These are phyloP conservation scores for Cremastinae sp. DNA, from an alignment of 2,888 invertebrate genomes.

Conservation along the genomic window DNA sequence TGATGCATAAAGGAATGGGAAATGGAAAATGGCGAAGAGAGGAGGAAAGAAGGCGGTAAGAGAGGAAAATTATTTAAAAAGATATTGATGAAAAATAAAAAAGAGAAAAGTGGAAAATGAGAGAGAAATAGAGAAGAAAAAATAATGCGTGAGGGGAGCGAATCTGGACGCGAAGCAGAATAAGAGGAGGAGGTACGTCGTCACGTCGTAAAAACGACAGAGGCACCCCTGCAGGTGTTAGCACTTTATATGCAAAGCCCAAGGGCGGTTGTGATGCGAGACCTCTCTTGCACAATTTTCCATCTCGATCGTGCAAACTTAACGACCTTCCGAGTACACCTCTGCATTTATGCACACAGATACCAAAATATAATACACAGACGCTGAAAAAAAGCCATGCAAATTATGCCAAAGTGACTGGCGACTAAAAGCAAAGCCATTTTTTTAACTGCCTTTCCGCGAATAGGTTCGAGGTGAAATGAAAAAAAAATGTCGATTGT, in stretches of 20 bases:
- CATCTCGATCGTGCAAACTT: slow-evolving; percentile 48
- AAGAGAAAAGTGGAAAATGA: slow-evolving; percentile 4
- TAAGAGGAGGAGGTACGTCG: slow-evolving; percentile 26
- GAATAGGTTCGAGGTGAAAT: neutral
- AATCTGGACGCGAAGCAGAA: neutral
- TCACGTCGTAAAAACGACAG: slow-evolving; percentile 53
- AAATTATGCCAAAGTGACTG: slow-evolving; percentile 43
- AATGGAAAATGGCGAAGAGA: neutral
- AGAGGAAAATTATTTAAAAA: too few species aligned
- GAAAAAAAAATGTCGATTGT: neutral
- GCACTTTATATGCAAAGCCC: slow-evolving; percentile 8
- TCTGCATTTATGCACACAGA: neutral
- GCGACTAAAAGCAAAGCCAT: slow-evolving; percentile 10
- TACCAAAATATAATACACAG: neutral
- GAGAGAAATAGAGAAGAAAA: slow-evolving; percentile 15
- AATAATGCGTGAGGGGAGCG: slow-evolving; percentile 6
- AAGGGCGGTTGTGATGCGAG: slow-evolving; percentile 23
- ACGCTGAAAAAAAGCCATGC: slow-evolving; percentile 38
- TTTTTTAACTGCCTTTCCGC: slow-evolving; percentile 17
- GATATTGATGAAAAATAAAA: too few species aligned
- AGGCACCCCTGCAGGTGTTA: slow-evolving; percentile 9
- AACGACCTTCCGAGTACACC: slow-evolving; percentile 14
- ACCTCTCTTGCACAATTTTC: slow-evolving; percentile 27
- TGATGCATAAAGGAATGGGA: slow-evolving; percentile 3
- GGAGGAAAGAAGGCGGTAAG: slow-evolving; percentile 5